Conservation (phyloP, 2,113 vertebrate species). For the Hippocampus guttulatus region DNA sequence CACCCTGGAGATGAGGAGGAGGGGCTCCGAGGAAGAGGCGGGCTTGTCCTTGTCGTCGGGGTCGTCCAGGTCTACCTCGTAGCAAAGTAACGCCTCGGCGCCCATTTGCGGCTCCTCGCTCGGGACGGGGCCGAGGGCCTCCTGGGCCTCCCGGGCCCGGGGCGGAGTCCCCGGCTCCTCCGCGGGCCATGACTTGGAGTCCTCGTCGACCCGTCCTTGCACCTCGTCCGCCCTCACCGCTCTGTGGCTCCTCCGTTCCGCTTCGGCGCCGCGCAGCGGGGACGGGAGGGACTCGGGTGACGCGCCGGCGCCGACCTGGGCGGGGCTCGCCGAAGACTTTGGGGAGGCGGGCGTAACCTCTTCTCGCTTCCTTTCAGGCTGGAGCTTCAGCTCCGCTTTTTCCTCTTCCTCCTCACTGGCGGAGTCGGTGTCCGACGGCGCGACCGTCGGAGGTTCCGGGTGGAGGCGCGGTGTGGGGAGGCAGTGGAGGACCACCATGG, state of each 20-base stretch:
- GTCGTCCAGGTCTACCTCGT: slow-evolving; percentile 94
- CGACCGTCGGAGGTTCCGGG: slow-evolving; percentile 47
- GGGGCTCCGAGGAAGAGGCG: slow-evolving; percentile 60
- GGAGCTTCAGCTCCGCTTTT: slow-evolving; percentile 70
- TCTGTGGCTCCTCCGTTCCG: slow-evolving; percentile 34
- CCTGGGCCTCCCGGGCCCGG: slow-evolving; percentile 71
- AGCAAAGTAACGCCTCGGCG: slow-evolving; percentile 87
- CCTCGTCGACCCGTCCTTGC: background rate
- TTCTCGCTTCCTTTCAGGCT: slow-evolving; percentile 75
- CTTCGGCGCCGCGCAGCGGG: slow-evolving; percentile 58
- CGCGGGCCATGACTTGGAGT: slow-evolving; percentile 37
- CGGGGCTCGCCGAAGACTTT: slow-evolving; percentile 14
- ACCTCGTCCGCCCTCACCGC: slow-evolving; percentile 14
- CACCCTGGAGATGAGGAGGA: slow-evolving; percentile 55
- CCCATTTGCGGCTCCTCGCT: slow-evolving; percentile 80
- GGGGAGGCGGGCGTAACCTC: slow-evolving; percentile 59
- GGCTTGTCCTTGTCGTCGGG: slow-evolving; percentile 89
- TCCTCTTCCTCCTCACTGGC: slow-evolving; percentile 75
- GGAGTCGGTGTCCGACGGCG: slow-evolving; percentile 76
- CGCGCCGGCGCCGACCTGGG: slow-evolving; percentile 47
- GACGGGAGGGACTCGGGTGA: slow-evolving; percentile 18
- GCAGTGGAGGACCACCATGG: slow-evolving; percentile 63
- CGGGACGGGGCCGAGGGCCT: slow-evolving; percentile 36
- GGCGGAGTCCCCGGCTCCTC: slow-evolving; percentile 72
- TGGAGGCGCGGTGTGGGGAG: slow-evolving; percentile 44